phyloP scores from a whole-genome alignment of 35 echinoderm and acorn worm species.

The Acanthaster planci region DNA sequence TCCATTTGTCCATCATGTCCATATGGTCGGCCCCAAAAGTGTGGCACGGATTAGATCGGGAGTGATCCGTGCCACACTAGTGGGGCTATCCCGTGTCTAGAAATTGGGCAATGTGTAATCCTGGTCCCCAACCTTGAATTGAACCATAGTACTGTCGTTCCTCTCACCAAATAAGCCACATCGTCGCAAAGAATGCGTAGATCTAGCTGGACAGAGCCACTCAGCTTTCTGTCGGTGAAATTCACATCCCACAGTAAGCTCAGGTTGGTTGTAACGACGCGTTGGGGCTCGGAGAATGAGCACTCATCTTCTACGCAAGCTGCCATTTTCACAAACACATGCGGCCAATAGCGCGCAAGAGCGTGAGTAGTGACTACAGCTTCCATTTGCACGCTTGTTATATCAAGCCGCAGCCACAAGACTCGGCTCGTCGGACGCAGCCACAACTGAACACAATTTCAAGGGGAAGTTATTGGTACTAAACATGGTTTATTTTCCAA shows the following conservation, averaged over 20 bases:
- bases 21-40: too few relatives aligned
- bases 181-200: conserved; percentile 56
- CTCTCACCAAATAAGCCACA: conserved; percentile 67
- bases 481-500: too few relatives aligned
- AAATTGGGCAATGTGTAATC: not conserved
- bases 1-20: too few relatives aligned
- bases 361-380: too few relatives aligned
- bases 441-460: too few relatives aligned
- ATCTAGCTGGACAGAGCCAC: conserved; percentile 53
- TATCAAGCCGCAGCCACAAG: too few relatives aligned
- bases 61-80: not conserved
- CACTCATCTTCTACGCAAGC: conserved; percentile 38
- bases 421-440: too few relatives aligned
- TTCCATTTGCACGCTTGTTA: too few relatives aligned
- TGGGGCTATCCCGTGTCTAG: not conserved
- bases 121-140: too few relatives aligned
- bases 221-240: conserved; percentile 50
- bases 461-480: too few relatives aligned
- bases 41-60: too few relatives aligned
- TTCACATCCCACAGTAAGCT: conserved; percentile 55
- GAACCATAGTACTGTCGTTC: not conserved
- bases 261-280: conserved; percentile 56
- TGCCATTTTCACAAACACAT: conserved; percentile 37
- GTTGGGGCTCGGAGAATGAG: conserved; percentile 46
- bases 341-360: too few relatives aligned